Conservation (phyloP, 2,113 vertebrate genomes). For the rat (Rattus norvegicus) region GRCr8 NC_086031.1:76026001-76026500, state of each 20-base stretch:
- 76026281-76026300: background rate
- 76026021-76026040: background rate
- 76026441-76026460: background rate
- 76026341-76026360: background rate
- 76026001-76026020: too few relatives aligned
- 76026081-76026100: background rate
- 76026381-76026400: background rate
- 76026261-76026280: background rate
- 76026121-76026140: background rate
- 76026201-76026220: background rate
- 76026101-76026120: background rate
- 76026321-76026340: background rate
- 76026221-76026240: background rate
- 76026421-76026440: background rate
- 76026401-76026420: background rate
- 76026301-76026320: background rate
- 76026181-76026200: background rate
- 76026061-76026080: background rate
- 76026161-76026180: background rate
- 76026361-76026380: background rate
- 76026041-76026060: background rate
- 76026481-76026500: background rate
- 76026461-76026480: background rate
- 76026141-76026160: background rate
- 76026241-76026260: background rate